A percentile compares a stretch with the other conserved stretches of the same genome.
Evolutionary conservation across 2,113 vertebrate genomes (phyloP).

Genomic region (Pachycephala philippinensis): DNA sequence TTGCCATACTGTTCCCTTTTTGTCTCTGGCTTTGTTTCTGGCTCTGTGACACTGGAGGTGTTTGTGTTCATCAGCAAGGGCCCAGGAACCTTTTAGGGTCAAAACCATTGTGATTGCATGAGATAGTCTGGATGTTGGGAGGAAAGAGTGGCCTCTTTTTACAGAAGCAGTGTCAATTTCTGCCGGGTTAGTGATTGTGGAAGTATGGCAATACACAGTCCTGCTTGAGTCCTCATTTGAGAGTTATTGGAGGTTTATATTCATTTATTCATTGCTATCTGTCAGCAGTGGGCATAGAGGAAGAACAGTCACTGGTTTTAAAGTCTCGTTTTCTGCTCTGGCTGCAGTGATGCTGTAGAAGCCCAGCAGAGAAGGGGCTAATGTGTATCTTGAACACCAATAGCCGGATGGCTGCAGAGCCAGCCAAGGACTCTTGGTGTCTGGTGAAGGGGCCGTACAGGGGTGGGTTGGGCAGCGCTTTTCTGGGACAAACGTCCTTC

Average conservation of each 20-base stretch:
- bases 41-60: neutral
- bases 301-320: neutral
- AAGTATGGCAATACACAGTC: neutral
- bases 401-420: fast-evolving
- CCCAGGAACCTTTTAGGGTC: neutral
- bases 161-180: neutral
- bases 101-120: neutral
- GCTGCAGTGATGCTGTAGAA: neutral
- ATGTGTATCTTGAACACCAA: neutral
- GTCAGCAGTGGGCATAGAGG: neutral
- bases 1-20: neutral
- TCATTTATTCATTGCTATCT: neutral
- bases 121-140: neutral
- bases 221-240: neutral
- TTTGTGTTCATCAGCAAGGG: neutral
- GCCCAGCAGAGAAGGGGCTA: neutral
- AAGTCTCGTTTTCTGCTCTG: neutral
- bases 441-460: neutral
- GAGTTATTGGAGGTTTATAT: neutral
- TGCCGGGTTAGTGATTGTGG: neutral
- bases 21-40: neutral
- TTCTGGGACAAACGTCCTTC: neutral
- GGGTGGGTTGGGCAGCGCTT: neutral
- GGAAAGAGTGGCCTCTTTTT: neutral
- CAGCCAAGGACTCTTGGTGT: neutral